A percentile compares a stretch with the other conserved stretches of the same genome.
Evolutionary conservation across 2,113 vertebrate genomes (phyloP).

Genomic region (Vulpes ferrilata): DNA sequence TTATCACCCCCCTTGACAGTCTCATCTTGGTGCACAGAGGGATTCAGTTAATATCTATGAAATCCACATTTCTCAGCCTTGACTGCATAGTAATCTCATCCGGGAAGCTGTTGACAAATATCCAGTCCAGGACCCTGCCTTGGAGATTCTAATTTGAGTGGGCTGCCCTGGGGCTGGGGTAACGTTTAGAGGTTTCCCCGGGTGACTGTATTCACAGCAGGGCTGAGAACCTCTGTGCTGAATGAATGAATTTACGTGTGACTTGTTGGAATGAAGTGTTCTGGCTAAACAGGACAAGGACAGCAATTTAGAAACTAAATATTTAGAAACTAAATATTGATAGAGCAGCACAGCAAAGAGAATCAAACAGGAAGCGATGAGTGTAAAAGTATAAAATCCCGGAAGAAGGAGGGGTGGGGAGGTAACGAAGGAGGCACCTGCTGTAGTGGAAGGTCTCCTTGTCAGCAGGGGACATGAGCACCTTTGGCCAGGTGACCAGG

Average conservation of each 20-base stretch:
- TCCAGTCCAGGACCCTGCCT: not conserved
- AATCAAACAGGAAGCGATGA: not conserved
- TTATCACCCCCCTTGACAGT: not conserved
- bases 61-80: not conserved
- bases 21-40: not conserved
- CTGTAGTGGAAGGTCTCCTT: no score
- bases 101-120: not conserved
- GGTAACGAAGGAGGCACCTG: not conserved
- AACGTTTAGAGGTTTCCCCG: not conserved
- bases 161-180: not conserved
- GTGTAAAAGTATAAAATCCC: not conserved
- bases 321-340: slow-evolving; percentile 54
- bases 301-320: not conserved
- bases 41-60: not conserved
- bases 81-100: not conserved
- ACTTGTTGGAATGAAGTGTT: not conserved
- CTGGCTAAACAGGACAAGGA: not conserved
- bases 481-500: not conserved
- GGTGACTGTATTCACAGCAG: not conserved
- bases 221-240: not conserved
- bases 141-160: not conserved
- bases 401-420: no score
- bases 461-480: not conserved
- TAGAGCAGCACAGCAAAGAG: not conserved
- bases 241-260: not conserved